Conservation (phyloP, 2,888 invertebrate species). For the Troglohyphantes excavatus region DNA sequence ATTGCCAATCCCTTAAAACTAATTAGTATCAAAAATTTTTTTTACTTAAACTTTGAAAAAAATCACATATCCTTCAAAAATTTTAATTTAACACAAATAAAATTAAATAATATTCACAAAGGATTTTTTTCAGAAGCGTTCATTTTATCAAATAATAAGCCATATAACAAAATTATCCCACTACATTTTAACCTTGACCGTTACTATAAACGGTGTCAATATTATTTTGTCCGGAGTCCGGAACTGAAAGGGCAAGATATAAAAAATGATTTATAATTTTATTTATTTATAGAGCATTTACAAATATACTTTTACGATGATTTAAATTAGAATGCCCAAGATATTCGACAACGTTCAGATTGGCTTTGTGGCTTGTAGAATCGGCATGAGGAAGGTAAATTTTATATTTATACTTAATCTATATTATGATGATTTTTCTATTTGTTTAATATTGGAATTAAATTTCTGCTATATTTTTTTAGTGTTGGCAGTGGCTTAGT, state of each 20-base stretch:
- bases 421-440: neutral
- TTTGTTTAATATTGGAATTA: neutral
- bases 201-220: slow-evolving; percentile 31
- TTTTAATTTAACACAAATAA: too few species aligned
- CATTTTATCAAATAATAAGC: neutral
- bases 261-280: neutral
- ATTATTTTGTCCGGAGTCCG: neutral
- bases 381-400: slow-evolving; percentile 79
- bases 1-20: neutral
- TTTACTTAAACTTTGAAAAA: too few species aligned
- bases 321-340: slow-evolving; percentile 70
- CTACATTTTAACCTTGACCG: slow-evolving; percentile 10
- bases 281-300: neutral
- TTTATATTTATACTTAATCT: neutral
- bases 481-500: slow-evolving; percentile 80
- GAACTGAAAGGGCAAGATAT: slow-evolving; percentile 44
- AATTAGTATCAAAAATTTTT: too few species aligned
- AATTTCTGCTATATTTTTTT: neutral
- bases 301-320: neutral
- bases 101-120: too few species aligned
- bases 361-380: slow-evolving; percentile 79
- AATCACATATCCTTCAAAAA: too few species aligned
- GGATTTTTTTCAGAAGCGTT: too few species aligned
- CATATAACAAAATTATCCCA: neutral
- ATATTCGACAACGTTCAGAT: slow-evolving; percentile 74